These are phyloP conservation scores for Larimichthys crocea DNA, from an alignment of 2,113 vertebrate genomes.

Conservation along the genomic window DNA sequence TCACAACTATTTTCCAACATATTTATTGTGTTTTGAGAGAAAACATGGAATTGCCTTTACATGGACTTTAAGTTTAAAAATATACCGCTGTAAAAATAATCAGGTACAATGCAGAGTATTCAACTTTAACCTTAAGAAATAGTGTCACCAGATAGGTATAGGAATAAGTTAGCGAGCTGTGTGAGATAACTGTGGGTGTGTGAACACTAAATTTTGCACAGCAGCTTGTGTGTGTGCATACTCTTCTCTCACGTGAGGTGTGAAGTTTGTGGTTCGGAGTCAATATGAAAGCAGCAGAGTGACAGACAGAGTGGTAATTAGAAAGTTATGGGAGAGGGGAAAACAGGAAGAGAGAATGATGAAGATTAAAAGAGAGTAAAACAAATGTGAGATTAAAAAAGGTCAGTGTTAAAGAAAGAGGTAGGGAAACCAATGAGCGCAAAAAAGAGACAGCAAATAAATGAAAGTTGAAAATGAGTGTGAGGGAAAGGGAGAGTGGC, in stretches of 20 bases:
- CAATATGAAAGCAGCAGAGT: constrained; percentile 3
- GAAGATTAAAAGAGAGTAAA: neutral
- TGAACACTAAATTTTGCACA: neutral
- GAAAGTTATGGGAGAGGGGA: constrained; percentile 37
- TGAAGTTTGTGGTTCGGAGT: constrained; percentile 41
- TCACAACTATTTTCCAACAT: too few relatives aligned
- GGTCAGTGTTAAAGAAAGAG: neutral
- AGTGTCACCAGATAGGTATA: neutral
- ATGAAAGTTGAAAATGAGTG: constrained; percentile 7
- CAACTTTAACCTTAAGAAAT: neutral
- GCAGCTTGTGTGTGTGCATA: neutral
- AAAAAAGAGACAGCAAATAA: neutral
- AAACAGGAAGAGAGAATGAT: constrained; percentile 11
- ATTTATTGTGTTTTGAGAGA: too few relatives aligned
- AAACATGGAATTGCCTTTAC: too few relatives aligned
- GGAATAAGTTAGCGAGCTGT: neutral
- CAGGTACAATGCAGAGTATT: neutral
- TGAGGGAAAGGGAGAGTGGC: constrained; percentile 11
- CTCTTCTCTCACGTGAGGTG: constrained; percentile 41
- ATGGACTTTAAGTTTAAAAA: too few relatives aligned
- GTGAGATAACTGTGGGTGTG: neutral
- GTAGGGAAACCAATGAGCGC: neutral
- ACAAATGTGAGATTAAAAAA: neutral
- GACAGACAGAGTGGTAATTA: constrained; percentile 48
- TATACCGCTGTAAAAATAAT: neutral